Evolutionary conservation across 2,797 vertebrate species (phyloP).

Genomic region (Caiman crocodilus): DNA sequence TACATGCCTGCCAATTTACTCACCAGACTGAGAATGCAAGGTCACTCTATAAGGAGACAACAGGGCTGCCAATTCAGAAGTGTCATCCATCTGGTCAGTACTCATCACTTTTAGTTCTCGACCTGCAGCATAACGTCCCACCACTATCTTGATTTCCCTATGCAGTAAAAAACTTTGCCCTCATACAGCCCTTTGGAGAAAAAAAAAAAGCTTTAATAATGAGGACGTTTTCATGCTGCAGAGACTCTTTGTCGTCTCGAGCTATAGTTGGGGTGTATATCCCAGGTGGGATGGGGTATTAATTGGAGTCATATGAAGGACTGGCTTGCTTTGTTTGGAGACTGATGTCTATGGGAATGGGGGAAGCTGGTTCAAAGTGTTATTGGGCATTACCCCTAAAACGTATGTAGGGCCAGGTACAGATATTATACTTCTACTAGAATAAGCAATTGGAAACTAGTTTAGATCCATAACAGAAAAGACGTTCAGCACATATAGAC

Average conservation of each 20-base stretch:
- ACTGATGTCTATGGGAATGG: not conserved
- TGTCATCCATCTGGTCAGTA: not conserved
- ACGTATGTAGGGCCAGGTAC: not conserved
- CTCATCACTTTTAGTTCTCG: not conserved
- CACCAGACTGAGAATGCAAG: not conserved
- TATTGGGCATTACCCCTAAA: not conserved
- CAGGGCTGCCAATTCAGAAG: not conserved
- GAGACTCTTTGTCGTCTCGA: not conserved
- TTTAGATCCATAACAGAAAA: too few species aligned
- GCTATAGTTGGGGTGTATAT: not conserved
- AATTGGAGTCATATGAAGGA: not conserved
- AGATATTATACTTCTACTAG: too few species aligned
- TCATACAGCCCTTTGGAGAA: not conserved
- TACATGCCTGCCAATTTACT: slow-evolving; percentile 34
- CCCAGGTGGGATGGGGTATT: not conserved
- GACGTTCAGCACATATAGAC: too few species aligned
- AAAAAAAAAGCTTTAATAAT: not conserved
- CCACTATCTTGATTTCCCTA: not conserved
- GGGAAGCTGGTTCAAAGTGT: not conserved
- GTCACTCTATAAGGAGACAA: not conserved
- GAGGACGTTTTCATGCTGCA: not conserved
- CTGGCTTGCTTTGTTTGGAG: not conserved
- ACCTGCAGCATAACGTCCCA: too few species aligned
- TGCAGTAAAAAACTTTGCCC: not conserved
- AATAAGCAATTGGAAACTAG: too few species aligned